Evolutionary conservation across 2,888 invertebrate genomes (phyloP).

Genomic region (Cantharis flavilabris): DNA sequence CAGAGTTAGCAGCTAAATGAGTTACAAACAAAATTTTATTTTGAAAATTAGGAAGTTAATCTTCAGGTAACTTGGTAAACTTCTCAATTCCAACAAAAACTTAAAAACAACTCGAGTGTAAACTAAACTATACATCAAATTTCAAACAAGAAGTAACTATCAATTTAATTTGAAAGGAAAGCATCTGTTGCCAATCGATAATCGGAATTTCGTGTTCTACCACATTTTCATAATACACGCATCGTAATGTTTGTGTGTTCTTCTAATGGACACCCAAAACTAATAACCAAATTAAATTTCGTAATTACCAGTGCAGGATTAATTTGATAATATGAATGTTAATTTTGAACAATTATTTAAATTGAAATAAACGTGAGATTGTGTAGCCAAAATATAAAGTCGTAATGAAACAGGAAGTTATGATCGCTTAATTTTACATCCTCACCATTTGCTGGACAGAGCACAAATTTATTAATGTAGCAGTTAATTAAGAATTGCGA

Average conservation of each 20-base stretch:
- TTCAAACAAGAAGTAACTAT: neutral
- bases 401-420: slow-evolving; percentile 43
- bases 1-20: neutral
- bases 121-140: neutral
- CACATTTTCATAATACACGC: neutral
- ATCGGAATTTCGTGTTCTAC: neutral
- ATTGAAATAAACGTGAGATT: slow-evolving; percentile 42
- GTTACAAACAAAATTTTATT: neutral
- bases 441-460: slow-evolving; percentile 39
- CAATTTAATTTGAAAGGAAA: neutral
- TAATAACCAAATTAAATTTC: neutral
- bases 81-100: neutral
- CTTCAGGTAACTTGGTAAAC: neutral
- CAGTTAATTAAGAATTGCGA: slow-evolving; percentile 41
- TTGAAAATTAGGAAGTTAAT: neutral
- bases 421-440: slow-evolving; percentile 49
- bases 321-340: neutral
- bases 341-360: slow-evolving; percentile 25
- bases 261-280: neutral
- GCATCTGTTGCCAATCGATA: neutral
- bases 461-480: slow-evolving; percentile 43
- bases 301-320: neutral
- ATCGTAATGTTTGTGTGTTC: neutral
- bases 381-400: slow-evolving; percentile 36
- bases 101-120: neutral